Evolutionary conservation across 2,797 vertebrate species (phyloP), one percentile per base, ranked within the genome.

Genomic region (Tragopan temminckii): DNA sequence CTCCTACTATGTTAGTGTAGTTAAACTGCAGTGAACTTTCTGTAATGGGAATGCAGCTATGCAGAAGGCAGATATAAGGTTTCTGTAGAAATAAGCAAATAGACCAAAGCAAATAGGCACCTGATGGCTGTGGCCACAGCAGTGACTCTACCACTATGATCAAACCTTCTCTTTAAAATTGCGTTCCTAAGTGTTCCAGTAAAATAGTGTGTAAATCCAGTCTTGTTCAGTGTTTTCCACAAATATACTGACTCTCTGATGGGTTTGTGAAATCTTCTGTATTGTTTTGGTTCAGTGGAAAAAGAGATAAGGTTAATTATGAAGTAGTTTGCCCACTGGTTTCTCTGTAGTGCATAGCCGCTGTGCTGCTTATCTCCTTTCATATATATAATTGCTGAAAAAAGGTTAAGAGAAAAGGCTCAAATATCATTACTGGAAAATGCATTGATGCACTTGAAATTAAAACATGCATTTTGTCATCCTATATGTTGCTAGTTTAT

Each of bases 401-500:
- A 50, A 85, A 69, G 35, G 5, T 7, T 52, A 62, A 48, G n/a
- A 31, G 79, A 67, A 76, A 67, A 68, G 25, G 16, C 46, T 89
- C 25, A 85, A 25, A 55, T 76, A 61, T 20, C 48, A 67, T 81
- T 29, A 68, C 16, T 7, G 27, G 86, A 74, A 90, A 92, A 88
- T 71, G 38, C 3, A 9, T 88, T 82, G 48, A 63, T 80, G 91
- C 90, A 89, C 40, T 57, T 90, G 87, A 94, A 97, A 70, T 95
- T 96, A 55, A 75, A 94, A 72, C 29, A 13, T 77, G 80, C 57
- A 48, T 96, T 96, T 97, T 92, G 91, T 87, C 96, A 90, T 89
- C 93, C 79, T 95, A 88, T 76, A 45, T 85, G 84, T 97, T 97
- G 89, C 43, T 70, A 87, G 66, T 97, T 98, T 98, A 96, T 98